Percentiles rank a stretch among this genome's conserved stretches.
Conservation (phyloP, 2,888 invertebrate genomes). For the Nebria brevicollis region DNA sequence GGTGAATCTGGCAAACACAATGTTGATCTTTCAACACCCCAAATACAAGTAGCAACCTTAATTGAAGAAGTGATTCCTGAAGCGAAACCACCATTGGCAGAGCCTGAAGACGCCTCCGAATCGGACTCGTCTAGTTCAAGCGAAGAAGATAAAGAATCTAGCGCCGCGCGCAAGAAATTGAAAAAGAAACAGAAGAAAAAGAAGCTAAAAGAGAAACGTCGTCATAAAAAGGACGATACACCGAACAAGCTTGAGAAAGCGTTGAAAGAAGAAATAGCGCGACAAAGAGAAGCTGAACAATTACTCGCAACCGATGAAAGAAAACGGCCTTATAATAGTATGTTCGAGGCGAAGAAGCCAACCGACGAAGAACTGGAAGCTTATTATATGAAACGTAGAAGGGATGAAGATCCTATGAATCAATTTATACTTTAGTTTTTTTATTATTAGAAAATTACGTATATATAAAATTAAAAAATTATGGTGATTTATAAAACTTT, state of each 20-base stretch:
- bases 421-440: constrained; percentile 61
- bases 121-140: constrained; percentile 62
- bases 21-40: constrained; percentile 33
- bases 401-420: constrained; percentile 95
- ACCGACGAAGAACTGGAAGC: constrained; percentile 95
- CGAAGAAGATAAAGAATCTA: constrained; percentile 48
- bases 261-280: constrained; percentile 71
- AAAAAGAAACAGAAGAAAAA: constrained; percentile 61
- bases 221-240: constrained; percentile 58
- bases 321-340: constrained; percentile 93
- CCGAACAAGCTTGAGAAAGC: constrained; percentile 70
- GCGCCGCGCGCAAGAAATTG: constrained; percentile 65
- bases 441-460: constrained; percentile 16
- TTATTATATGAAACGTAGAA: constrained; percentile 84
- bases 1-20: constrained; percentile 74
- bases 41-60: constrained; percentile 49
- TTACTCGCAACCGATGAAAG: constrained; percentile 83
- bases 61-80: constrained; percentile 50
- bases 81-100: constrained; percentile 46
- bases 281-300: constrained; percentile 70
- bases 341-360: constrained; percentile 84
- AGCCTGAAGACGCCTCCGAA: constrained; percentile 55
- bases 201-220: constrained; percentile 63
- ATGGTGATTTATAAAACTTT: constrained; percentile 17
- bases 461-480: constrained; percentile 18